Base-by-base conservation (phyloP, 2,888 invertebrate species). In the Nomada lathburiana region DNA sequence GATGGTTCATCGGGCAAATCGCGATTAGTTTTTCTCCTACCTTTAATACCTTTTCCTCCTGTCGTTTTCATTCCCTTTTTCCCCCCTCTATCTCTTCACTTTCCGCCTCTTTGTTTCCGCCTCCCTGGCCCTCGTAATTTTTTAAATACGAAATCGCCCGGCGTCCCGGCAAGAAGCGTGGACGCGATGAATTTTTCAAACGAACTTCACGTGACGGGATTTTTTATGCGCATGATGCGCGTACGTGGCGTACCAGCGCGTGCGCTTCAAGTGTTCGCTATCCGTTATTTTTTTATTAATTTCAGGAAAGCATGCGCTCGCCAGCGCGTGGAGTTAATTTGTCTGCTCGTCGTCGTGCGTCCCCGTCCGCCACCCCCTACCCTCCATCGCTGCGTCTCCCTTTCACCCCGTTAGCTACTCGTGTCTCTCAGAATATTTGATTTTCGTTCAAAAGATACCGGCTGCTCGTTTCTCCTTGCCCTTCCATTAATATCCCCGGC, bases 201-300 rank as follows among this genome's bases (percentile, higher is more conserved):
- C 78, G 82, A 76, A 50, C 65, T 75, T 55, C 73, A 73, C 78
- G 55, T 75, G 47, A 64, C 57, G 47, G 47, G 60, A 55, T 42
- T 82, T 82, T 84, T 79, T 84, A 79, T 65, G 76, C 69, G 62
- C 69, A 82, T 82, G 76, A 84, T 70, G 79, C 75, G 76, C 62
- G 63, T 53, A 77, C 55, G 81, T 73, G 73, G 82, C 82, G 26
- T 59, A 52, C 62, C 36, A 26, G 47, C 50, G 57, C 44, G 59
- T 44, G 69, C 75, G 64, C 65, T 63, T 62, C 29, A 57, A 76
- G 70, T 78, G 63, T 79, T 57, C 72, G 57, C 64, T 70, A 57
- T 53, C 60, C 77, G 81, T 62, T 77, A 76, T 82, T 82, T 82
- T 84, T 78, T 82, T 82, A 84, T 84, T 84, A 84, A 84, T 84